Evolutionary conservation across 2,113 vertebrate genomes (phyloP), one percentile per base, ranked within the genome.

Genomic region (Tragelaphus scriptus): DNA sequence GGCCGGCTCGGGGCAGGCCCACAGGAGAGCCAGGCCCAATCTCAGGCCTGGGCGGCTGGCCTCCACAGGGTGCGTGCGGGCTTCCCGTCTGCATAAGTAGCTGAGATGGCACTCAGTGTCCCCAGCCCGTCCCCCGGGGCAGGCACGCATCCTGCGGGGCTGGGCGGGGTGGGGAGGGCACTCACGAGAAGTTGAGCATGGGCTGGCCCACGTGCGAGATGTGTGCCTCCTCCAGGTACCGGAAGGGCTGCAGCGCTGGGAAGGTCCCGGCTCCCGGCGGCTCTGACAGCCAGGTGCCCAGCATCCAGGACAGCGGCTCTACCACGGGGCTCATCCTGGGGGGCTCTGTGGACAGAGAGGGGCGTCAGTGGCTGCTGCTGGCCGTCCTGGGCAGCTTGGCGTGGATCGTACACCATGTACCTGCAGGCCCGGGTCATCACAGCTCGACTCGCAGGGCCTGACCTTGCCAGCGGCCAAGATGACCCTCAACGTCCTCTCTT

Each of bases 271-370:
- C 99, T 2, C 99, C 99, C 0, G 99, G 99, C 0, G 99, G 99
- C 55, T 99, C 99, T 1, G 99, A 99, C 90, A 99, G 99, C 99
- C 99, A 99, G 87, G 99, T 99, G 61, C 99, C 99, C 98, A 99
- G 98, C 97, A 99, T 99, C 99, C 99, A 99, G 89, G 99, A 99
- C 10, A 99, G 98, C 7, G 99, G 99, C 30, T 99, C 98, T 97
- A 99, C 92, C 58, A 98, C 98, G 0, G 99, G 98, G 92, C 99
- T 99, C 99, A 99, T 97, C 97, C 96, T 98, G 32, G 98, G 98
- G 59, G 98, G 98, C 98, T 98, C 98, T 99, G 98, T 58, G 47
- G 53, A 93, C 21, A 90, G 97, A 93, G 89, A n/a, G 30, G 82
- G 94, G 36, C 7, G 49, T 28, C 30, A 97, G 92, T 0, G 68